Base-by-base conservation (phyloP, 2,888 invertebrate genomes). In the Cylindroiulus punctatus region DNA sequence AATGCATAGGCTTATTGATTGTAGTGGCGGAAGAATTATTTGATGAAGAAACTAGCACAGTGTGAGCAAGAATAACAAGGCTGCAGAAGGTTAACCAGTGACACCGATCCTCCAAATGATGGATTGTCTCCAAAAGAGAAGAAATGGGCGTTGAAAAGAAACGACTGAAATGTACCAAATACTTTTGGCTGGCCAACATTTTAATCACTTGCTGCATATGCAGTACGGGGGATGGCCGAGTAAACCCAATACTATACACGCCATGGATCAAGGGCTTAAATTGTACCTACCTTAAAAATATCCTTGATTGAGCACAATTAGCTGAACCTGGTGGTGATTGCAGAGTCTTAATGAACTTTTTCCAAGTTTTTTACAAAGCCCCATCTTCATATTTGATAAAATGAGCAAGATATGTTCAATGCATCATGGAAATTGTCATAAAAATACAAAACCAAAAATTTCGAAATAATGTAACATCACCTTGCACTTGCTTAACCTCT, bases 21-120 rank as follows among this genome's bases (percentile, higher is more conserved):
- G 76, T 0, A 76, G 76, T 76, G 76, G 76, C 30, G 76, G 76
- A 76, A 76, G 30, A 30, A 76, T 76, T 14, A 76, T 76, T 30
- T 76, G 30, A 14, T 30, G 30, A 30, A 32, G 30, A 76, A 76
- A 76, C 76, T 76, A 76, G 76, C 30, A 76, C 76, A 76, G 76
- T 76, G 30, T 76, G 76, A 76, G 76, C 30, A 76, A 76, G 76
- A 76, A 76, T 76, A 30, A 76, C 76, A 76, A 65, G 76, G 76
- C 76, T 76, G 76, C 76, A 76, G 76, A 76, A 76, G 76, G 76
- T 76, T 30, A 76, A 76, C 76, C 76, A 76, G 76, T 76, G 76
- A 76, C 76, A 76, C 76, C 30, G 76, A 76, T 17, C 30, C 76
- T 26, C 30, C 76, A 76, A 76, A 76, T 76, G 76, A 76, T 30